Evolutionary conservation across 2,888 invertebrate genomes (phyloP).

Genomic region (Stenichneumon culpator): DNA sequence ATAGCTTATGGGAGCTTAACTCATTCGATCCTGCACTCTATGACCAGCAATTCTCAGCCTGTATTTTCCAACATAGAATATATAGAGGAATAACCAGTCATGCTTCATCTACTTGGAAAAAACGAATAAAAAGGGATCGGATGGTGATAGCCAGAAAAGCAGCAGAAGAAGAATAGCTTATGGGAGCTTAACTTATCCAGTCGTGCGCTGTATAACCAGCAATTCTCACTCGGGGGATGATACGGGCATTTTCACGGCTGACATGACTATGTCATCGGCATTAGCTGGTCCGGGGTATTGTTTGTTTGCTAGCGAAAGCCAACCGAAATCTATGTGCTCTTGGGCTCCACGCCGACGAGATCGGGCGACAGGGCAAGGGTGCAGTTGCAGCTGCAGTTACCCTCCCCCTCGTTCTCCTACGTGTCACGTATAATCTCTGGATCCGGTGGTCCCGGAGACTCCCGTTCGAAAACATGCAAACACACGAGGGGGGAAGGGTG

Average conservation of each 20-base stretch:
- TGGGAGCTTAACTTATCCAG: background rate
- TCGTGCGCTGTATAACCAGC: background rate
- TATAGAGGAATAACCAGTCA: too few species aligned
- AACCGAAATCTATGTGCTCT: slow-evolving; percentile 71
- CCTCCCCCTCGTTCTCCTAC: slow-evolving; percentile 25
- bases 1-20: too few species aligned
- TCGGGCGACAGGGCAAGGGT: slow-evolving; percentile 3
- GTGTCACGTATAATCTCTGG: slow-evolving; percentile 57
- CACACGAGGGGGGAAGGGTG: background rate
- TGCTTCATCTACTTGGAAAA: background rate
- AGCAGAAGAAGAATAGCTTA: too few species aligned
- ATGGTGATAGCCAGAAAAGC: background rate
- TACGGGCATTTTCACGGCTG: slow-evolving; percentile 60
- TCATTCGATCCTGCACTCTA: background rate
- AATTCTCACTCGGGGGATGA: slow-evolving; percentile 16
- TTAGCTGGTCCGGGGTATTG: slow-evolving; percentile 74
- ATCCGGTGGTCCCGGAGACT: slow-evolving; percentile 48
- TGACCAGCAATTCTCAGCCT: background rate
- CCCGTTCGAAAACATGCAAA: slow-evolving; percentile 38
- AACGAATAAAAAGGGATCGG: background rate
- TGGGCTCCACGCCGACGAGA: slow-evolving; percentile 24
- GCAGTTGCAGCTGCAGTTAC: slow-evolving; percentile 50
- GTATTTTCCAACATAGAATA: too few species aligned
- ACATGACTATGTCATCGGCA: slow-evolving; percentile 75
- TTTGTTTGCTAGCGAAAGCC: slow-evolving; percentile 75